Conservation (phyloP, 1,140 invertebrate species). For the Calephelis nemesis region DNA sequence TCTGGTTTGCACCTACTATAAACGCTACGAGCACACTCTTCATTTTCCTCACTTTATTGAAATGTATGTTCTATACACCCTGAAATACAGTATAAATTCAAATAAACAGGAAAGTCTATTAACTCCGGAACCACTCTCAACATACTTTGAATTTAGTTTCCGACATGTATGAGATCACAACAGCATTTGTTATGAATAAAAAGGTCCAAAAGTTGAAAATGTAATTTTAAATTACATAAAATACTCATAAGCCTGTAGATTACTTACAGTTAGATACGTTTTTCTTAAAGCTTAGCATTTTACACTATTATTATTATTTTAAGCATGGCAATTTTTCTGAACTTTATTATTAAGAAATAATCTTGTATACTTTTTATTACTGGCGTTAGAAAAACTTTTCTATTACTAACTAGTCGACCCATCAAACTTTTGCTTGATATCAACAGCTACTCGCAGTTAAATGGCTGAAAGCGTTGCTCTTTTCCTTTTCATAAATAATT, state of each 20-base stretch:
- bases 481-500: no score
- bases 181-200: slow-evolving; percentile 6
- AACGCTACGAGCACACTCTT: slow-evolving; percentile 8
- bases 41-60: neutral
- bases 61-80: neutral
- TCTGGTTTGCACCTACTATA: slow-evolving; percentile 5
- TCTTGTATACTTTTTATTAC: no score
- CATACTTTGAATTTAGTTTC: slow-evolving; percentile 19
- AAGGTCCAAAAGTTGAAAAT: neutral
- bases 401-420: no score
- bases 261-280: no score
- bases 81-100: slow-evolving; percentile 3
- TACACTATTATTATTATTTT: no score
- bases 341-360: no score
- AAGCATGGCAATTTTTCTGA: no score
- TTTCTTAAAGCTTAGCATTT: no score
- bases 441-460: no score
- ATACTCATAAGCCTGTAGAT: neutral
- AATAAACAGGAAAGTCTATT: slow-evolving; percentile 9
- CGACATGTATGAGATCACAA: slow-evolving; percentile 4
- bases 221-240: neutral
- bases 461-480: no score
- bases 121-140: slow-evolving; percentile 7
- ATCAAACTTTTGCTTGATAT: no score
- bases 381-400: no score